Evolutionary conservation across 2,888 invertebrate species (phyloP), one percentile per base, ranked within the genome.

Genomic region (Portevinia maculata): DNA sequence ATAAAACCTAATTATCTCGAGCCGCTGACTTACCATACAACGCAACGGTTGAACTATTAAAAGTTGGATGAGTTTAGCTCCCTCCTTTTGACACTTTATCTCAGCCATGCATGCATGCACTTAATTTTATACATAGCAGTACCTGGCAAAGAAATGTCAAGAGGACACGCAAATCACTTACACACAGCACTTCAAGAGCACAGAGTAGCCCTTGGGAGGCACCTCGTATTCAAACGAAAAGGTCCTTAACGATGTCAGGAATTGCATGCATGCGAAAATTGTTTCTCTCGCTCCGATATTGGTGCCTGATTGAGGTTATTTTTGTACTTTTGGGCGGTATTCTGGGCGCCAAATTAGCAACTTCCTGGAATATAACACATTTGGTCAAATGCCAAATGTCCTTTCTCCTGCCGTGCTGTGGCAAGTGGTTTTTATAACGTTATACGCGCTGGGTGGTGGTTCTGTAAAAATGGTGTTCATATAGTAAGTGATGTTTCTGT

Each of bases 331-430:
- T 8, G 39, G 46, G 19, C 15, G 62, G 50, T 64, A 64, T 64
- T 65, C 76, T 76, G 53, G 44, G 70, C 70, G 46, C 65, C 76
- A 83, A 83, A 83, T 83, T 83, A 76, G 76, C 65, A 76, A 83
- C 75, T 67, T 83, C 76, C 76, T 46, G 76, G 21, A 19, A 55
- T 32, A 60, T 67, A 83, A 70, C 65, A 76, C 76, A 83, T 76
- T 83, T 76, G 79, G 75, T 41, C 32, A 37, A 64, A 75, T 81
- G 75, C 74, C 69, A 69, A 74, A 74, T 62, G 48, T 13, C 2
- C 6, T 57, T 32, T 24, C 28, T 34, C 34, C 41, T 30, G 39
- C n/a, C 39, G 5, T 24, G 39, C 6, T 57, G n/a, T 9, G 19
- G 1, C 11, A 11, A 24, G 39, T 5, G 21, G 3, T 37, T 13